These are phyloP conservation scores for Lampris incognitus DNA, from an alignment of 2,113 vertebrate species.

Conservation along the genomic window DNA sequence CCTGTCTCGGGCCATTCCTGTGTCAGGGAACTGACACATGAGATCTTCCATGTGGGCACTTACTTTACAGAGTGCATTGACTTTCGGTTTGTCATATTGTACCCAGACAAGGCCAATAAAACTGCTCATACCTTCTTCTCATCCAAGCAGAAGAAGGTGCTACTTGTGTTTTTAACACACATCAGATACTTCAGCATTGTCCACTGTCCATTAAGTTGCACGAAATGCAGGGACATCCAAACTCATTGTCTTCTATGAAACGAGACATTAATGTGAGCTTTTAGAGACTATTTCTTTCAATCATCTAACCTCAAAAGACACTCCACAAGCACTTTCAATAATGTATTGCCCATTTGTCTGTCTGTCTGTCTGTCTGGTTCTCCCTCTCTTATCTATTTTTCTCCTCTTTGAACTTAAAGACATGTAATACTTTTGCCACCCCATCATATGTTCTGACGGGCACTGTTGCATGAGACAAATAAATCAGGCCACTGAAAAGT, in stretches of 20 bases:
- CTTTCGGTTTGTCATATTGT: not conserved
- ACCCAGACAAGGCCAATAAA: not conserved
- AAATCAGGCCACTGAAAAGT: no score
- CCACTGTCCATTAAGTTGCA: slow-evolving; percentile 14
- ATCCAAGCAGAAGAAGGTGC: not conserved
- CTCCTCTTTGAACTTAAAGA: not conserved
- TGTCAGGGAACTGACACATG: slow-evolving; percentile 34
- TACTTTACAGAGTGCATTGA: not conserved
- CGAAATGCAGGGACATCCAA: slow-evolving; percentile 20
- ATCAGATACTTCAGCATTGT: not conserved
- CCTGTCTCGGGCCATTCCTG: slow-evolving; percentile 29
- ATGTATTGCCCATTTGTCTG: slow-evolving; percentile 5
- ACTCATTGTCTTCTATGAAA: slow-evolving; percentile 8
- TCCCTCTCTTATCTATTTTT: not conserved
- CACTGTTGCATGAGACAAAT: no score
- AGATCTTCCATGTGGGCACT: not conserved
- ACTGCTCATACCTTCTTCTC: not conserved
- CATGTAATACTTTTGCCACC: no score
- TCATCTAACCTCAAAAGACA: slow-evolving; percentile 54
- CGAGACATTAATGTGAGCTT: slow-evolving; percentile 56
- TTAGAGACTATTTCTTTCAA: slow-evolving; percentile 42
- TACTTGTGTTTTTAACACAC: not conserved
- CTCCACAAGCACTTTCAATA: slow-evolving; percentile 47
- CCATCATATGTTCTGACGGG: no score
- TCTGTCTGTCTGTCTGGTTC: not conserved